Evolutionary conservation across 2,797 vertebrate genomes (phyloP).

Genomic region (Siniperca undulata): DNA sequence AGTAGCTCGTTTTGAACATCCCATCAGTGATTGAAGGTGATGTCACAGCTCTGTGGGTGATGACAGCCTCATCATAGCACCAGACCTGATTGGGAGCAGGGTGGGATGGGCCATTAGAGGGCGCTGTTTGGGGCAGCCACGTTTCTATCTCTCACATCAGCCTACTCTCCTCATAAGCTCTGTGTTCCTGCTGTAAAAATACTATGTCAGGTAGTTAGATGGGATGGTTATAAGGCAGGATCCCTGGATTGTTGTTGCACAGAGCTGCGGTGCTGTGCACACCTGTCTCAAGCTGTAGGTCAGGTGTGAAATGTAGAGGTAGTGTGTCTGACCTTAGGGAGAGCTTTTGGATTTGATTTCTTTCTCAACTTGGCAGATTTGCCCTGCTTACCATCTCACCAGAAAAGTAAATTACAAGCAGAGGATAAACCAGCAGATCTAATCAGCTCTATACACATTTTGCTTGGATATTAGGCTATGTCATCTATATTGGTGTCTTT

Average conservation of each 20-base stretch:
- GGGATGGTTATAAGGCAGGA: not conserved
- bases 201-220: not conserved
- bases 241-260: not conserved
- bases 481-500: not conserved
- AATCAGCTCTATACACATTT: not conserved
- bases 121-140: slow-evolving; percentile 58
- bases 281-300: slow-evolving; percentile 46
- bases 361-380: slow-evolving; percentile 10
- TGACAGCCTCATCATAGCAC: slow-evolving; percentile 38
- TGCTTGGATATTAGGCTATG: not conserved
- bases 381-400: not conserved
- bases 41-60: slow-evolving; percentile 46
- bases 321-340: slow-evolving; percentile 24
- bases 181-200: slow-evolving; percentile 16
- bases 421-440: not conserved
- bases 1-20: not conserved
- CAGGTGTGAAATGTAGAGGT: slow-evolving; percentile 63
- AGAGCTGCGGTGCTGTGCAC: slow-evolving; percentile 11
- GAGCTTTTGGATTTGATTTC: slow-evolving; percentile 5
- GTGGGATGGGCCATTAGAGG: slow-evolving; percentile 58
- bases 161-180: not conserved
- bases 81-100: not conserved
- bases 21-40: slow-evolving; percentile 25
- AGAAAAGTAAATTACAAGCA: not conserved
- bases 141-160: slow-evolving; percentile 39